These are phyloP conservation scores for Gerris buenoi DNA, from an alignment of 1,140 invertebrate genomes.

Conservation along the genomic window DNA sequence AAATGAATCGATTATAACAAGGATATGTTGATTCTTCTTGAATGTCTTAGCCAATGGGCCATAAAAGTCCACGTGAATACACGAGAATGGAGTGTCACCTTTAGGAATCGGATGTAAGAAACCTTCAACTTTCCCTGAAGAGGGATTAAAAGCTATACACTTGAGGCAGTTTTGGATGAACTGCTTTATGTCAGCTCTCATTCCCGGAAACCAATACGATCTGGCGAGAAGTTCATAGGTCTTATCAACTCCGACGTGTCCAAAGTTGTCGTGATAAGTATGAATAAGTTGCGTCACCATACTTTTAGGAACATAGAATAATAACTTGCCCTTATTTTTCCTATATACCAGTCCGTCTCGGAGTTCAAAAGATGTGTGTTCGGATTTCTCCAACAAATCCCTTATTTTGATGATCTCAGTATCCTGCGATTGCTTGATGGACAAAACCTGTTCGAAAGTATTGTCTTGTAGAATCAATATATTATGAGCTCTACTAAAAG, in stretches of 20 bases:
- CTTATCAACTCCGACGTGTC: not conserved
- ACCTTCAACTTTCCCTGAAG: not conserved
- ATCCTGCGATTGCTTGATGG: not conserved
- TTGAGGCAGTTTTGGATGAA: not conserved
- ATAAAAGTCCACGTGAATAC: not conserved
- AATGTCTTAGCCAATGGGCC: not conserved
- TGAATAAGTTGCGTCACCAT: not conserved
- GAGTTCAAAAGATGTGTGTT: not conserved
- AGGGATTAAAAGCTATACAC: not conserved
- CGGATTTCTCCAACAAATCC: not conserved
- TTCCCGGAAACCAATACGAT: not conserved
- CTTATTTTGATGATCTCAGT: not conserved
- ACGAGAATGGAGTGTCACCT: not conserved
- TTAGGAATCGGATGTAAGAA: not conserved
- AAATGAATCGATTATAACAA: not conserved
- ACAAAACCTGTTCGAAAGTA: not conserved
- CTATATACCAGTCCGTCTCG: not conserved
- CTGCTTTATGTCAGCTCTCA: not conserved
- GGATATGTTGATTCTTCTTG: not conserved
- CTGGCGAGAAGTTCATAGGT: not conserved
- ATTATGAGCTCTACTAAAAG: slow-evolving; percentile 13
- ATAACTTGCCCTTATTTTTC: not conserved
- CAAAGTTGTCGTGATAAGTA: not conserved
- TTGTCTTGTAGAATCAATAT: no score
- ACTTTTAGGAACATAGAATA: not conserved